Evolutionary conservation across 2,797 vertebrate genomes (phyloP).

Genomic region (Periparus ater): DNA sequence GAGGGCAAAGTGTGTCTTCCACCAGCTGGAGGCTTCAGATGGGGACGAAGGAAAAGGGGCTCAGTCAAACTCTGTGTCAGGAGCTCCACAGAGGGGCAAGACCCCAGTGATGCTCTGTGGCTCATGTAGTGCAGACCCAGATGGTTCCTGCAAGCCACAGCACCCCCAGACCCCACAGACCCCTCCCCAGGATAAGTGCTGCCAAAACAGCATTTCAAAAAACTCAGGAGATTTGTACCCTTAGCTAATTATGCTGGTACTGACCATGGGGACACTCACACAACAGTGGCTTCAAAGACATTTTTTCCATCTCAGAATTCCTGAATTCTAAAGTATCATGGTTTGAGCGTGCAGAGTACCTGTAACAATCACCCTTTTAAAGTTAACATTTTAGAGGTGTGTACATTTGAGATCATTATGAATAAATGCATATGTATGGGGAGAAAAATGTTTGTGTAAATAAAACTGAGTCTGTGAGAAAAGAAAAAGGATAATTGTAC

Average conservation of each 20-base stretch:
- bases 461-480: not conserved
- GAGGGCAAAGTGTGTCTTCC: not conserved
- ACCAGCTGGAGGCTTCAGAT: rapidly evolving
- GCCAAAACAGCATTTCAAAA: not conserved
- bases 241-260: not conserved
- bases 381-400: not conserved
- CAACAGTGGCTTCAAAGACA: not conserved
- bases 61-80: rapidly evolving
- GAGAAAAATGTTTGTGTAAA: not conserved
- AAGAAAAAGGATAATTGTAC: not conserved
- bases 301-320: not conserved
- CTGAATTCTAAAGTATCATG: not conserved
- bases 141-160: not conserved
- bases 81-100: not conserved
- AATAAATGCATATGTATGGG: not conserved
- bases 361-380: not conserved
- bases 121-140: not conserved
- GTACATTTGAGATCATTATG: not conserved
- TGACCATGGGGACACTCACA: rapidly evolving
- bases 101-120: rapidly evolving
- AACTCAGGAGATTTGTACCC: not conserved
- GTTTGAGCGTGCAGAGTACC: not conserved
- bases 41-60: rapidly evolving
- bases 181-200: rapidly evolving
- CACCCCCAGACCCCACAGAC: rapidly evolving